A percentile compares a stretch with the other conserved stretches of the same genome.
phyloP scores from a whole-genome alignment of 1,140 invertebrate species.

The Drosophila nannoptera region DNA sequence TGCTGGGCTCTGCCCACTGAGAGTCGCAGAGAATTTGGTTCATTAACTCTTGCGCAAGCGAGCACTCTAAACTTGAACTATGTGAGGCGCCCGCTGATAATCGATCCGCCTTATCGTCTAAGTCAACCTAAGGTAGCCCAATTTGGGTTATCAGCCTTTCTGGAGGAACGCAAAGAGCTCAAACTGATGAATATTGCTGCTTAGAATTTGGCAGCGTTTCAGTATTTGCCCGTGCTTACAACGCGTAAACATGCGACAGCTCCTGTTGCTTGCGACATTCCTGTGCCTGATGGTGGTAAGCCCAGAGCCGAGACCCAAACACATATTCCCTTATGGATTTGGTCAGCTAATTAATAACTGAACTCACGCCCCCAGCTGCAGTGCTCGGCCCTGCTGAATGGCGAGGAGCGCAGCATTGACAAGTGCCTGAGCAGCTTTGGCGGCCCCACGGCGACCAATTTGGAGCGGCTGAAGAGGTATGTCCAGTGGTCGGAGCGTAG shows the following conservation, averaged over 20 bases:
- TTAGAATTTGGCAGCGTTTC: conserved; percentile 45
- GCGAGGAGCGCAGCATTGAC: conserved; percentile 36
- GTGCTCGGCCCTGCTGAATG: conserved; percentile 22
- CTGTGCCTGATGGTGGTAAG: conserved; percentile 34
- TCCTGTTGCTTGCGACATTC: conserved; percentile 18
- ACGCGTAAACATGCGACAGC: conserved; percentile 21
- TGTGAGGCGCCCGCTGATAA: conserved; percentile 38
- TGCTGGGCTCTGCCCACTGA: conserved; percentile 18
- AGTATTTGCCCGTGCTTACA: conserved; percentile 56
- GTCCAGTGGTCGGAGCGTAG: conserved; percentile 59
- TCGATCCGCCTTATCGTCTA: conserved; percentile 40
- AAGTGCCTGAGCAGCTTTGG: conserved; percentile 60
- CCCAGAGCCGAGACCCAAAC: too few species aligned
- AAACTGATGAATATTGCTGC: conserved; percentile 16
- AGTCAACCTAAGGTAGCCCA: conserved; percentile 40
- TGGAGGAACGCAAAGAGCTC: not conserved
- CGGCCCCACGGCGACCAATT: conserved; percentile 42
- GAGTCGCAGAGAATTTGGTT: conserved; percentile 31
- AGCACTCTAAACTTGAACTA: conserved; percentile 59
- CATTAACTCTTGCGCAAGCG: conserved; percentile 52
- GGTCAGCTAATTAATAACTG: too few species aligned
- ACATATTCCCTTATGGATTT: too few species aligned
- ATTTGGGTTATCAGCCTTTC: conserved; percentile 55
- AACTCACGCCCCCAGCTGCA: conserved; percentile 12
- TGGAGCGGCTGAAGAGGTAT: conserved; percentile 53